Percentiles rank a stretch among this genome's conserved stretches.
Evolutionary conservation across 2,113 vertebrate genomes (phyloP).

Genomic region (Aegotheles bennettii): DNA sequence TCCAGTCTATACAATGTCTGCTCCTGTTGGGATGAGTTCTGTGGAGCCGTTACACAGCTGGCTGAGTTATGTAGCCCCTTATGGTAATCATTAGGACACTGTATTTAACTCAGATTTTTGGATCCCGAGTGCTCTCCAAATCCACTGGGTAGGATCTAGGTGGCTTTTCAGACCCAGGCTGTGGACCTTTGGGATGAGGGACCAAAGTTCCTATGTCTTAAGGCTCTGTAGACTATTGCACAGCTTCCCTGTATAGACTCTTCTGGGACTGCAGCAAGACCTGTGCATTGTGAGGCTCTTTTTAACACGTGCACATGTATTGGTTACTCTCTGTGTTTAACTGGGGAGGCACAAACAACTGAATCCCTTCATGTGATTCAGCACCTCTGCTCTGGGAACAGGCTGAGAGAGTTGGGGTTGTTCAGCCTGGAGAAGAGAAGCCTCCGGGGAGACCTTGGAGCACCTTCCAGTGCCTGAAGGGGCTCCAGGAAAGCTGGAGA

Average conservation of each 20-base stretch:
- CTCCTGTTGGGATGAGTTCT: constrained; percentile 1
- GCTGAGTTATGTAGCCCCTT: background rate
- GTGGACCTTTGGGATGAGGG: background rate
- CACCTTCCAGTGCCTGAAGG: no score
- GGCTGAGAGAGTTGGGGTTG: no score
- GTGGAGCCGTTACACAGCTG: background rate
- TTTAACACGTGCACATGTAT: background rate
- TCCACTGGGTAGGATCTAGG: background rate
- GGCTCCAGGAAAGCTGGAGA: no score
- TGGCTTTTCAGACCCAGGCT: background rate
- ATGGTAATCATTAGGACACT: background rate
- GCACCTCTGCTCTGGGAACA: no score
- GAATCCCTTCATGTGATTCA: no score
- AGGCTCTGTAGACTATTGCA: background rate
- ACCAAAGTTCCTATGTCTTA: background rate
- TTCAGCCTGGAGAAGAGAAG: no score
- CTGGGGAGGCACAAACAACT: background rate
- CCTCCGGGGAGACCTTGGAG: no score
- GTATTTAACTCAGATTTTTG: background rate
- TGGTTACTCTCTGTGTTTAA: background rate
- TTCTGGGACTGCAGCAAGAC: background rate
- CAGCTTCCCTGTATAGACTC: background rate
- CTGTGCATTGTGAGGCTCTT: background rate
- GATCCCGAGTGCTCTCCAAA: background rate
- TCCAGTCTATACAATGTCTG: background rate